Evolutionary conservation across 2,888 invertebrate species (phyloP).

Genomic region (Anagyrus pseudococci): DNA sequence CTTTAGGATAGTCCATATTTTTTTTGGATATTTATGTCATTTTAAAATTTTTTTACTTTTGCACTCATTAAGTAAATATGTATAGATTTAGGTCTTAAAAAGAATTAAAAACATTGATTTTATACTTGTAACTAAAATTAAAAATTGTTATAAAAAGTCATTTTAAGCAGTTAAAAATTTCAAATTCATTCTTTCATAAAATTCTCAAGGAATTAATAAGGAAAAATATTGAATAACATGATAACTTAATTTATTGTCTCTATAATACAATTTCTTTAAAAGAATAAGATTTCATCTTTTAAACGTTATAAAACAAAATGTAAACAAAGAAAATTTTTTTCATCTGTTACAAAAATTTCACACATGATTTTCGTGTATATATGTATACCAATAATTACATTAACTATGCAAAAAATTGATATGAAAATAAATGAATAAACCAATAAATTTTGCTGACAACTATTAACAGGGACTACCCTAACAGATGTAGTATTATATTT

Average conservation of each 20-base stretch:
- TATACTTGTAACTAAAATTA: neutral
- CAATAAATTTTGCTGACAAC: conserved; percentile 13
- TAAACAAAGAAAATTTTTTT: no score
- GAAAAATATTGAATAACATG: neutral
- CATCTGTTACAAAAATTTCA: neutral
- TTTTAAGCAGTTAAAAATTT: neutral
- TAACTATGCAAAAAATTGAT: conserved; percentile 5
- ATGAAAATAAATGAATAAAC: conserved; percentile 5
- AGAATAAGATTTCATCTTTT: conserved; percentile 1
- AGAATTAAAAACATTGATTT: neutral
- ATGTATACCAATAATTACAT: conserved; percentile 6
- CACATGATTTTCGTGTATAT: neutral
- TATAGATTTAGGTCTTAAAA: neutral
- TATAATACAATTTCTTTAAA: neutral
- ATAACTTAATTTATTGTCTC: neutral
- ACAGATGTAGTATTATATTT: conserved; percentile 14
- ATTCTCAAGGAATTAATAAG: neutral
- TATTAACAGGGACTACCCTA: conserved; percentile 35
- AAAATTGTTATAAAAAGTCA: neutral
- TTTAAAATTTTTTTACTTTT: neutral
- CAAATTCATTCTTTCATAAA: neutral
- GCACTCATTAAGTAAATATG: conserved; percentile 23
- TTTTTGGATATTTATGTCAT: conserved; percentile 2
- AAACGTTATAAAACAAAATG: neutral
- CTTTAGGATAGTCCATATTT: conserved; percentile 31